Percentiles rank a stretch among this genome's conserved stretches.
Evolutionary conservation across 2,113 vertebrate genomes (phyloP).

Genomic region (Gallinago jamesoni): DNA sequence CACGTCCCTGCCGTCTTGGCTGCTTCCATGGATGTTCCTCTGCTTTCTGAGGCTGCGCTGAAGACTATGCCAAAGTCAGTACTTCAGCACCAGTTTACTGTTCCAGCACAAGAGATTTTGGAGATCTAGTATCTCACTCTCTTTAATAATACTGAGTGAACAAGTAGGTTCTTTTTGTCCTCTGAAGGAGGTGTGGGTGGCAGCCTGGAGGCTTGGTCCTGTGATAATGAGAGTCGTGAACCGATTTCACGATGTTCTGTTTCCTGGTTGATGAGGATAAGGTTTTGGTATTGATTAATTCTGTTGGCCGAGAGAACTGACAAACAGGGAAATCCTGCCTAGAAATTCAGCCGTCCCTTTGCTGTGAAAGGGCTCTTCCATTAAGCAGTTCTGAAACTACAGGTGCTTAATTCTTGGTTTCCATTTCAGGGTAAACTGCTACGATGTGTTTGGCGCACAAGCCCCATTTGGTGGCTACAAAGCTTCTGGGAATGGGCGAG

Average conservation of each 20-base stretch:
- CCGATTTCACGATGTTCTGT: neutral
- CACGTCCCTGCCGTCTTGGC: neutral
- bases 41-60: neutral
- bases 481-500: slow-evolving; percentile 89
- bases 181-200: neutral
- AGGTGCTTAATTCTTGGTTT: neutral
- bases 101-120: neutral
- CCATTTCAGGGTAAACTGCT: slow-evolving; percentile 92
- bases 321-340: neutral
- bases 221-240: neutral
- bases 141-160: neutral
- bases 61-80: neutral
- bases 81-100: neutral
- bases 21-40: neutral
- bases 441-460: slow-evolving; percentile 90
- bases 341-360: accelerated
- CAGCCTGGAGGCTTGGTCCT: neutral
- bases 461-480: slow-evolving; percentile 96
- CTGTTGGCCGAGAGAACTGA: neutral
- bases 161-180: neutral
- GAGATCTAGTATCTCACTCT: neutral
- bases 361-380: neutral
- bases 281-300: neutral
- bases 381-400: neutral
- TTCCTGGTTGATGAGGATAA: neutral